Percentiles rank a stretch among this genome's conserved stretches.
Conservation (phyloP, 2,113 vertebrate genomes). For the Clarias magur region DNA sequence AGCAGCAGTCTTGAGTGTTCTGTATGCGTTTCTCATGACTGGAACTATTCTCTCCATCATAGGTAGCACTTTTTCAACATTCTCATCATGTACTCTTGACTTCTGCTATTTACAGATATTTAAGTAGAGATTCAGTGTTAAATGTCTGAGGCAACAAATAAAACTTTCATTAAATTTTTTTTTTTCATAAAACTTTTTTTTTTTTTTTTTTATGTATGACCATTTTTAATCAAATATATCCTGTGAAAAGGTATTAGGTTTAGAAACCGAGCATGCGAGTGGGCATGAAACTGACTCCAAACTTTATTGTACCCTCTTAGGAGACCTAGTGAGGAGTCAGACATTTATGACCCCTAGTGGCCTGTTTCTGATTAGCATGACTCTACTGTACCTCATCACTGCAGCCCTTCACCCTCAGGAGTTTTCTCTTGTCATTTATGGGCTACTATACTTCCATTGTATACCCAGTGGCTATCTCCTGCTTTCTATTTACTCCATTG, state of each 20-base stretch:
- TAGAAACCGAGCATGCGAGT: not conserved
- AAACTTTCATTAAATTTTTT: too few species aligned
- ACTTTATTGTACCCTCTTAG: conserved; percentile 17
- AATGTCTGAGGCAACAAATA: not conserved
- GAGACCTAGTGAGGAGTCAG: conserved; percentile 52
- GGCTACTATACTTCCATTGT: conserved; percentile 62
- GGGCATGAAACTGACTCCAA: not conserved
- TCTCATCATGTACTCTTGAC: not conserved
- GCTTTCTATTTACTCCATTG: conserved; percentile 63
- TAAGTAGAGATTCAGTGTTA: not conserved
- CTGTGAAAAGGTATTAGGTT: not conserved
- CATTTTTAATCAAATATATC: not conserved
- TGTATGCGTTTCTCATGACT: conserved; percentile 65
- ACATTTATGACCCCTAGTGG: conserved; percentile 62
- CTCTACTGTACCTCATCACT: conserved; percentile 50
- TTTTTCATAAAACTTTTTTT: too few species aligned
- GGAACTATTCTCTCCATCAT: conserved; percentile 61
- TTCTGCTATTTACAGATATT: not conserved
- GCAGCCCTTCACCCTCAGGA: conserved; percentile 62
- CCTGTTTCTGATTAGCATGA: conserved; percentile 59
- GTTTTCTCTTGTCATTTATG: conserved; percentile 60
- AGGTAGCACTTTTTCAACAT: conserved; percentile 39
- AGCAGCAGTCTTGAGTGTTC: conserved; percentile 59
- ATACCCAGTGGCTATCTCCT: conserved; percentile 64
- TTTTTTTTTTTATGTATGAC: not conserved